Evolutionary conservation across 2,797 vertebrate species (phyloP), one percentile per base, ranked within the genome.

Genomic region (Platyrinchus mystaceus): DNA sequence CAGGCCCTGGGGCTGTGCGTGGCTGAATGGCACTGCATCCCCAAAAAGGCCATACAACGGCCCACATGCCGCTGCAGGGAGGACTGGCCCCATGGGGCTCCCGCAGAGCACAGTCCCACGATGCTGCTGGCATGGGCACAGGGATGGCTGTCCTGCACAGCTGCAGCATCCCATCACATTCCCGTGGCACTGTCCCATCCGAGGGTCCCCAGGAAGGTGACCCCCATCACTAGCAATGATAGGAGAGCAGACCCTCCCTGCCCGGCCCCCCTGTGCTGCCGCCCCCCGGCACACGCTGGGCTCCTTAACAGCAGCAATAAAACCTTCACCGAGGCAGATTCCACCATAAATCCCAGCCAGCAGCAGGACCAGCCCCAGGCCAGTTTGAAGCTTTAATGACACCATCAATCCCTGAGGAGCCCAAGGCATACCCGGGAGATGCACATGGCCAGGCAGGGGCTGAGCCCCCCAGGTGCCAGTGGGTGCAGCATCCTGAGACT

Each of bases 341-440:
- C 94, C 87, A 23, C 89, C 87, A 68, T 96, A 87, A 96, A 96
- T 96, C 87, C 62, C 10, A 8, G 37, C 77, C 84, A 8, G 14
- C 69, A 46, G 71, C 20, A 6, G 70, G 93, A 83, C 93, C 71
- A 2, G 90, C 92, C 87, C 68, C 7, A 5, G 80, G 78, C 95
- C 93, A 84, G 90, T 80, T 91, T 88, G 94, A 87, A 18, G 34
- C 87, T 90, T 96, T 95, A 96, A 97, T 19, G 66, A 90, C 68
- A 26, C 91, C 96, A 96, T 96, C 94, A 94, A 96, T 95, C 90
- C 82, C 82, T 3, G 10, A 23, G 85, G 74, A 93, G 74, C 49
- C 47, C 37, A 0, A 4, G 24, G 53, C 1, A 3, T 60, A 64
- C 67, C 9, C 3, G 68, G 58, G 50, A 73, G 41, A 53, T 4